Conservation (phyloP, 2,797 vertebrate genomes). For the Urosaurus nigricauda region DNA sequence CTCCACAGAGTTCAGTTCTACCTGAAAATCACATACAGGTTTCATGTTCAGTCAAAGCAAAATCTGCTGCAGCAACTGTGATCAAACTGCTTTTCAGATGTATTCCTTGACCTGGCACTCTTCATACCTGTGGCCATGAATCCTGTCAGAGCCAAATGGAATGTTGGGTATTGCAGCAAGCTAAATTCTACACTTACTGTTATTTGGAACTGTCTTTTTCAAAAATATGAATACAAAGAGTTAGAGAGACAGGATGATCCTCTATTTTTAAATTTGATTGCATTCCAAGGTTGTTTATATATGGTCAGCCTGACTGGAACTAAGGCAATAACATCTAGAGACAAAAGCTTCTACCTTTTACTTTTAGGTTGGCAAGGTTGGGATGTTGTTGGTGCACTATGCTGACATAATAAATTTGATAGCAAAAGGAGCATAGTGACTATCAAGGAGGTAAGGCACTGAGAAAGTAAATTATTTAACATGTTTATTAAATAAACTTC, state of each 20-base stretch:
- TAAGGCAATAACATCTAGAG: background rate
- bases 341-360: background rate
- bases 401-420: no score
- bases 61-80: background rate
- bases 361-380: background rate
- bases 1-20: conserved; percentile 6
- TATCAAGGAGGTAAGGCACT: no score
- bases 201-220: background rate
- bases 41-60: background rate
- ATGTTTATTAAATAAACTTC: no score
- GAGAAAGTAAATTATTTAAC: no score
- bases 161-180: background rate
- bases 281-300: background rate
- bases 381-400: no score
- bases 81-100: conserved; percentile 8
- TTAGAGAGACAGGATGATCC: background rate
- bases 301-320: background rate
- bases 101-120: background rate
- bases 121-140: conserved; percentile 5
- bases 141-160: background rate
- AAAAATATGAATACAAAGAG: background rate
- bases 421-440: no score
- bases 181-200: background rate
- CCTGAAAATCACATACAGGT: conserved; percentile 1
- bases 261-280: background rate